Conservation (phyloP, 2,797 vertebrate genomes). For the Macropus fuliginosus region DNA sequence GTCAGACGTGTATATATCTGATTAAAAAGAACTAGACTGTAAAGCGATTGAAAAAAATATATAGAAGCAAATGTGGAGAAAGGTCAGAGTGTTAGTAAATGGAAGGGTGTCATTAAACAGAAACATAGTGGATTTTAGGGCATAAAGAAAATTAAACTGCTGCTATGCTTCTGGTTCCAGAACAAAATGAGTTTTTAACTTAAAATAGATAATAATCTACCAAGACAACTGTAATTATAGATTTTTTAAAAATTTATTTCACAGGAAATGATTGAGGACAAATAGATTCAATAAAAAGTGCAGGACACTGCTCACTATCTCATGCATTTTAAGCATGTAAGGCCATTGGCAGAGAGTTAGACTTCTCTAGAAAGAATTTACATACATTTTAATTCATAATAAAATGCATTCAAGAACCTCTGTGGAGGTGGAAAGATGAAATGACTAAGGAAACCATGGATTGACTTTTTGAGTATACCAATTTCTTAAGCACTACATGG, state of each 20-base stretch:
- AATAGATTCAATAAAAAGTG: constrained; percentile 66
- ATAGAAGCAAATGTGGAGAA: constrained; percentile 66
- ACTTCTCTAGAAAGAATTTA: constrained; percentile 53
- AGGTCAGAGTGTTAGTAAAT: constrained; percentile 74
- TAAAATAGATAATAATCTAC: constrained; percentile 72
- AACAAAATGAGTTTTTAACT: constrained; percentile 65
- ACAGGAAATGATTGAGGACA: constrained; percentile 52
- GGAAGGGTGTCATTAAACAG: constrained; percentile 76
- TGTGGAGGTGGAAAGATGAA: neutral
- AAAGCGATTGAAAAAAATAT: constrained; percentile 68
- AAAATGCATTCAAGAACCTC: constrained; percentile 47
- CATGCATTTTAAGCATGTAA: constrained; percentile 45
- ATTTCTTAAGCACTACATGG: neutral
- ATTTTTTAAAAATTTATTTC: constrained; percentile 76
- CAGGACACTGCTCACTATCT: constrained; percentile 58
- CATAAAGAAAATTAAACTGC: constrained; percentile 72
- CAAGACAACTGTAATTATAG: constrained; percentile 70
- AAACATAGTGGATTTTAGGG: constrained; percentile 72
- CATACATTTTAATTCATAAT: constrained; percentile 67
- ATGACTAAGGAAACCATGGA: neutral
- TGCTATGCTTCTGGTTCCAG: constrained; percentile 62
- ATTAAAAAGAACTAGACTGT: constrained; percentile 71
- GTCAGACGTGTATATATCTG: constrained; percentile 6
- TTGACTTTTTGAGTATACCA: neutral
- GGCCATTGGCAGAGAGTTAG: constrained; percentile 26